Conservation (phyloP, 1,140 invertebrate genomes). For the Papilio dardanus region DNA sequence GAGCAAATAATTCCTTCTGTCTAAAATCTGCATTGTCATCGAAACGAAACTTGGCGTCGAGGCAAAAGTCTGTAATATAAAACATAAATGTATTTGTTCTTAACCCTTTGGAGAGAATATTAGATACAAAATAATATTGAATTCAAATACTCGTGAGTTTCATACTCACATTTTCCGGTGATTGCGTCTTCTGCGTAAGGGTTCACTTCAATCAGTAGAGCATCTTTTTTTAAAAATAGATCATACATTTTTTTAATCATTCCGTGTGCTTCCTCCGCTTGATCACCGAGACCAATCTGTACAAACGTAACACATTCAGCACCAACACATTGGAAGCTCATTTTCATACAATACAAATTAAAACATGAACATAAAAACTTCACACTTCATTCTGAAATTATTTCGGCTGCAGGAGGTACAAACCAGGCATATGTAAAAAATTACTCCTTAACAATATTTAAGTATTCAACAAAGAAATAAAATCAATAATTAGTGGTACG, state of each 20-base stretch:
- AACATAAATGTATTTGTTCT: not conserved
- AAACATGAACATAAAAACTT: no score
- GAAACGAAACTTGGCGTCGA: conserved; percentile 97
- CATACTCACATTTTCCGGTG: conserved; percentile 88
- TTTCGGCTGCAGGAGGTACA: no score
- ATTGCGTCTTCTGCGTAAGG: conserved; percentile 96
- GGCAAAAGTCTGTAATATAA: conserved; percentile 90
- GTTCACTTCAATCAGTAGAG: conserved; percentile 97
- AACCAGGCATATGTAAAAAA: no score
- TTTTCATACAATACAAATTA: no score
- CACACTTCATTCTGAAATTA: no score
- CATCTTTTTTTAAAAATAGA: conserved; percentile 95
- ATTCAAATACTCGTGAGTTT: not conserved
- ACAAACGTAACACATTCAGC: conserved; percentile 35
- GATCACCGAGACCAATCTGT: conserved; percentile 90
- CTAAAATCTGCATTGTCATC: conserved; percentile 98
- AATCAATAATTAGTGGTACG: not conserved
- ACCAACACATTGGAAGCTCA: not conserved
- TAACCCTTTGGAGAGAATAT: no score
- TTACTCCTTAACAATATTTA: not conserved
- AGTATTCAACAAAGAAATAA: not conserved
- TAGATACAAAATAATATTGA: no score
- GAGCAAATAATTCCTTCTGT: conserved; percentile 94
- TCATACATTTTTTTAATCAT: conserved; percentile 95
- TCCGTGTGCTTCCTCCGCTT: conserved; percentile 88